Percentiles rank a stretch among this genome's conserved stretches.
These are phyloP conservation scores for Cryptus armator DNA, from an alignment of 2,888 invertebrate genomes.

Conservation along the genomic window DNA sequence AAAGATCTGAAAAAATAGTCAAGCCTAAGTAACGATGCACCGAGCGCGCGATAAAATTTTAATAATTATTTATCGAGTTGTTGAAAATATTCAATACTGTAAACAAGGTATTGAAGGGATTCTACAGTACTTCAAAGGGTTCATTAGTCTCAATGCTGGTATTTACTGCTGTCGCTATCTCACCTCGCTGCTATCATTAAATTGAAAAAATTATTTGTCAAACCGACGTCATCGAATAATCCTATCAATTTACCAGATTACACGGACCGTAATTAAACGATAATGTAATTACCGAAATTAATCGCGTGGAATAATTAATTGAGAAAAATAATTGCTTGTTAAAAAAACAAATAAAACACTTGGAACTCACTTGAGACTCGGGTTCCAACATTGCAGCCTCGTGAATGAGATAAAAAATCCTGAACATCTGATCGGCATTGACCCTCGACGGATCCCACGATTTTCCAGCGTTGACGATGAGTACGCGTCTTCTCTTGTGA, in stretches of 20 bases:
- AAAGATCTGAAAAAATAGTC: neutral
- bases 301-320: slow-evolving; percentile 22
- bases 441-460: slow-evolving; percentile 92
- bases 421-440: slow-evolving; percentile 91
- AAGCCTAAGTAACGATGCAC: neutral
- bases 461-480: slow-evolving; percentile 91
- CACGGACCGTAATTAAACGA: neutral
- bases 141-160: neutral
- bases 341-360: neutral
- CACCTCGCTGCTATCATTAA: neutral
- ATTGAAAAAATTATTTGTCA: neutral
- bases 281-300: neutral
- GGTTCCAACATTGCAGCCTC: slow-evolving; percentile 92
- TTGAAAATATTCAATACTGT: neutral
- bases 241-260: neutral
- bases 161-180: neutral
- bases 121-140: neutral
- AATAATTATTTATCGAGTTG: neutral
- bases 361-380: slow-evolving; percentile 88
- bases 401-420: slow-evolving; percentile 93
- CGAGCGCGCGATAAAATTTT: neutral
- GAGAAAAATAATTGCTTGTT: neutral
- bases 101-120: neutral
- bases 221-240: neutral
- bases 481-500: slow-evolving; percentile 91